Base-by-base conservation (phyloP, 2,888 invertebrate species). In the Opisthograptis luteolata region DNA sequence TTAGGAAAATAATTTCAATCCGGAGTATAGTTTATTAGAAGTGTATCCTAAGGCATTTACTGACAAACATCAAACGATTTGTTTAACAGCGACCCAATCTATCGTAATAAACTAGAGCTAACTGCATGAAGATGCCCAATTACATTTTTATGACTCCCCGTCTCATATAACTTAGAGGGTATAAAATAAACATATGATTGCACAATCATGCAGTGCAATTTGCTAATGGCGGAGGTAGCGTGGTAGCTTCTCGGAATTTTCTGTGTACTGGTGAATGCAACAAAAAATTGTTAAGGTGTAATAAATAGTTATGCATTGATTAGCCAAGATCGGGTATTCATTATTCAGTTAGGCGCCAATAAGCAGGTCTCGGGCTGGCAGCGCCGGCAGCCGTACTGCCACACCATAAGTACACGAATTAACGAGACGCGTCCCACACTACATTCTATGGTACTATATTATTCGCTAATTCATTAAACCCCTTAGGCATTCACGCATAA, bases 331-430 rank as follows among this genome's bases (percentile, higher is more conserved):
- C 64, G 72, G 48, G 67, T 67, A 72, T 78, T 77, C 68, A 84
- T 84, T 82, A 85, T 83, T 79, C 81, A 82, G 73, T 48, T 67
- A 75, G 81, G 82, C 84, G 83, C 82, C 82, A 79, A 78, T 81
- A 79, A 81, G 76, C 78, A 76, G 73, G 69, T 70, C 63, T 70
- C 60, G 66, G 71, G 75, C 70, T 73, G 76, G 71, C 67, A 67
- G 63, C 51, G 67, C 60, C 22, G 30, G 51, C 58, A 56, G 70
- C 68, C 66, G 67, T 66, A 71, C 57, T 52, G 56, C 71, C 68
- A 70, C 73, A 79, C 79, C n/a, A n/a, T n/a, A n/a, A n/a, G 80
- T 79, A 77, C 74, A 66, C 47, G 66, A 70, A n/a, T n/a, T n/a
- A 71, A 76, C 68, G 63, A 70, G 73, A 43, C 30, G 20, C 15